A percentile compares a stretch with the other conserved stretches of the same genome.
Evolutionary conservation across 2,888 invertebrate genomes (phyloP).

Genomic region (Melanostoma mellinum): DNA sequence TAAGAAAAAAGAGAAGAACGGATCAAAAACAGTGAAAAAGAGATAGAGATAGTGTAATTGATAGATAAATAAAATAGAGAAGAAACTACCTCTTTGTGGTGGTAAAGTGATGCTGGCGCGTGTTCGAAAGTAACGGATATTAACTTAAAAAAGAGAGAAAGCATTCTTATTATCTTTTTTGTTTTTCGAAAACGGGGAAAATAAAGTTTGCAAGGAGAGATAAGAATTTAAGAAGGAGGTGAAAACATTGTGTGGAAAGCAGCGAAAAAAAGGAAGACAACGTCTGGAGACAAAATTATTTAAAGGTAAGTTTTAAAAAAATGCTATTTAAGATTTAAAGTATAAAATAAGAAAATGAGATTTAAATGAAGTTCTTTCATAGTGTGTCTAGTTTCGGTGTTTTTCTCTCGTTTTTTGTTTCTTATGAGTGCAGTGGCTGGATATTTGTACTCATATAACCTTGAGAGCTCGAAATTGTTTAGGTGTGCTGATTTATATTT

Average conservation of each 20-base stretch:
- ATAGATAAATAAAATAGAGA: not conserved
- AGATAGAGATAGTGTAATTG: constrained; percentile 4
- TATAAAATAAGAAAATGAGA: not conserved
- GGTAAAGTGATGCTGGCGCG: constrained; percentile 47
- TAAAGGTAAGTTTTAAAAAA: constrained; percentile 43
- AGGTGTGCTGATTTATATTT: too few relatives aligned
- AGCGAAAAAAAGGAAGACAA: not conserved
- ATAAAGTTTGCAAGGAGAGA: not conserved
- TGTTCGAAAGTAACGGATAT: constrained; percentile 54
- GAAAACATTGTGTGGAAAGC: not conserved
- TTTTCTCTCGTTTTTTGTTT: too few relatives aligned
- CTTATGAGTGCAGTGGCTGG: too few relatives aligned
- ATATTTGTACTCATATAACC: too few relatives aligned
- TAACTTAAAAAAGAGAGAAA: constrained; percentile 23
- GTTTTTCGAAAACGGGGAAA: constrained; percentile 12
- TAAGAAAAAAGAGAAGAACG: constrained; percentile 17
- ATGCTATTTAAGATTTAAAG: not conserved
- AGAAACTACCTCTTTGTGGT: constrained; percentile 7
- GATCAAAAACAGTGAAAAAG: constrained; percentile 8
- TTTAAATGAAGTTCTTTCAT: not conserved
- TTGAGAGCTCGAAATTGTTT: too few relatives aligned
- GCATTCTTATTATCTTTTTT: constrained; percentile 9
- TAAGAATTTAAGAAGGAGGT: not conserved
- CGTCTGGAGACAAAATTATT: constrained; percentile 45
- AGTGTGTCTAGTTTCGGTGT: too few relatives aligned